Evolutionary conservation across 2,797 vertebrate species (phyloP).

Genomic region (Tangara arthus): DNA sequence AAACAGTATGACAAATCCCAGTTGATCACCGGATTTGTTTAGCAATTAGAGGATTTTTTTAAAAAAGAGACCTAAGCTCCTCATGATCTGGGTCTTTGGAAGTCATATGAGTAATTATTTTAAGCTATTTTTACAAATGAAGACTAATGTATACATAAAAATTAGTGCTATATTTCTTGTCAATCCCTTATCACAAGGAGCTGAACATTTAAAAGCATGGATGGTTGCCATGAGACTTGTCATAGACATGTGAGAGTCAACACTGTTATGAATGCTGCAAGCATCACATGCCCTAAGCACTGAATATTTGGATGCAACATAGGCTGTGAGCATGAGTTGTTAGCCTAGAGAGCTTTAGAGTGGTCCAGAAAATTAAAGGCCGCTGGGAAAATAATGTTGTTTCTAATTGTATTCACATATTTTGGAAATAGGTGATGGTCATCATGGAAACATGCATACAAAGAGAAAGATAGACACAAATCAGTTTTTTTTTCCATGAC

Average conservation of each 20-base stretch:
- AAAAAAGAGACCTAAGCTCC: background rate
- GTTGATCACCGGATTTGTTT: background rate
- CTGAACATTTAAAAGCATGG: background rate
- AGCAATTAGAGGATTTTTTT: background rate
- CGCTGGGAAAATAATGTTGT: background rate
- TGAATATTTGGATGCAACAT: background rate
- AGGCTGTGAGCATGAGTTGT: background rate
- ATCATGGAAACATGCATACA: background rate
- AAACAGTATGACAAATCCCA: background rate
- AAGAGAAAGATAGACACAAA: background rate
- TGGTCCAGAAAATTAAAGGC: background rate
- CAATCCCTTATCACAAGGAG: background rate
- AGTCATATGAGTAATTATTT: background rate
- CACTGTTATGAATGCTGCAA: background rate
- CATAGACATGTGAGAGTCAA: constrained; percentile 10
- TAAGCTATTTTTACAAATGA: background rate
- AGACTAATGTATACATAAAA: background rate
- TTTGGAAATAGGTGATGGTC: background rate
- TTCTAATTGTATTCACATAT: background rate
- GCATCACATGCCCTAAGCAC: background rate
- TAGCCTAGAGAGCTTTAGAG: background rate
- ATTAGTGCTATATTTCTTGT: background rate
- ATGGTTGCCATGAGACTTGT: background rate
- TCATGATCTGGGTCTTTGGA: background rate
- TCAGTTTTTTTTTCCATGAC: accelerated